Evolutionary conservation across 1,140 invertebrate species (phyloP), one percentile per base, ranked within the genome.

Genomic region (Cherax quadricarinatus): DNA sequence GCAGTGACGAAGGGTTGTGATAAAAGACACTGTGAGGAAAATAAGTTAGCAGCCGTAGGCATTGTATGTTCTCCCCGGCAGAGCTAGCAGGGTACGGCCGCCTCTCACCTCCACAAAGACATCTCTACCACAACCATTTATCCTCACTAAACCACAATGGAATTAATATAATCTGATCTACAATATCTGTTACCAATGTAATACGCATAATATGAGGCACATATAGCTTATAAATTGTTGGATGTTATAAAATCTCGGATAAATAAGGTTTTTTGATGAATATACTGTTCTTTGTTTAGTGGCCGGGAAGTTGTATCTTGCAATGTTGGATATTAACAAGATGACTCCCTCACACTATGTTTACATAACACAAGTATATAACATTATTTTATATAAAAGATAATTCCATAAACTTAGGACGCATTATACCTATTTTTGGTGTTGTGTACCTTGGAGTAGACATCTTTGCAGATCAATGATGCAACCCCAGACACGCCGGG

Each of bases 21-120:
- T 78, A 90, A 75, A 66, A 60, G 88, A 84, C 88, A 90, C 88
- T 90, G 75, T 73, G 30, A 41, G 70, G 84, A 90, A 85, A 85
- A 90, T 85, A 90, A 85, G 49, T 78, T 24, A 73, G 88, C 88
- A 82, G 88, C 88, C 88, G 88, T 90, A 90, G 88, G 88, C 88
- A 90, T 81, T 90, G 66, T 82, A 57, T 60, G 88, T 57, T 84
- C 80, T 84, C 18, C 18, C 57, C 88, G 60, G 88, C 66, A 14
- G 62, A 85, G 82, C 81, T 41, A 51, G 41, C 73, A 90, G 88
- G 88, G 88, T 90, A 90, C 88, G 88, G 88, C 88, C 82, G 88
- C 88, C 21, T 85, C 81, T 60, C 82, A 41, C 10, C 30, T 41
- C 81, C 81, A 24, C 66, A 62, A 21, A 90, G 88, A 73, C 53